A percentile compares a stretch with the other conserved stretches of the same genome.
Evolutionary conservation across 2,888 invertebrate genomes (phyloP).

Genomic region (Ennomos quercinarius): DNA sequence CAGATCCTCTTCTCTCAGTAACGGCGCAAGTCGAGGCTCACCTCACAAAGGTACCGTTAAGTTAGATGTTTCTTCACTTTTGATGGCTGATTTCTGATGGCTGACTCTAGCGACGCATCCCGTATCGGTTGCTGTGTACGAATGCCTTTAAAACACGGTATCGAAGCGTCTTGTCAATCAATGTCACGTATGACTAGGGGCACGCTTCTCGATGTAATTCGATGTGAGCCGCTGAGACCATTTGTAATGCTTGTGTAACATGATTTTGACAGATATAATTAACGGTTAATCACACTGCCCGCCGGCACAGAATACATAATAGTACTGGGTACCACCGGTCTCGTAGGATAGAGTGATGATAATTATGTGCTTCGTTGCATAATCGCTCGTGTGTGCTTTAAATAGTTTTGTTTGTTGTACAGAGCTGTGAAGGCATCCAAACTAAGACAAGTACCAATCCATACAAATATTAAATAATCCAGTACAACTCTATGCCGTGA

Average conservation of each 20-base stretch:
- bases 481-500: too few relatives aligned
- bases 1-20: too few relatives aligned
- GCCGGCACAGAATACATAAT: constrained; percentile 1
- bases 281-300: constrained; percentile 22
- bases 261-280: constrained; percentile 44
- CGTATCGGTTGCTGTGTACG: too few relatives aligned
- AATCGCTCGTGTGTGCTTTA: constrained; percentile 4
- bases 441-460: too few relatives aligned
- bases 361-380: constrained; percentile 15
- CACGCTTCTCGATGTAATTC: constrained; percentile 40
- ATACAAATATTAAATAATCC: too few relatives aligned
- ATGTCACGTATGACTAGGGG: constrained; percentile 14
- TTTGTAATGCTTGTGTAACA: constrained; percentile 46
- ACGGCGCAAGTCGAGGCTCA: too few relatives aligned
- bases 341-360: constrained; percentile 7
- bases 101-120: too few relatives aligned
- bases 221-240: constrained; percentile 35
- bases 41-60: too few relatives aligned
- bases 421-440: too few relatives aligned
- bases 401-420: not conserved
- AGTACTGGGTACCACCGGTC: not conserved
- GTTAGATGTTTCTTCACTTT: too few relatives aligned
- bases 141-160: not conserved
- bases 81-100: too few relatives aligned
- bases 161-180: constrained; percentile 26